These are phyloP conservation scores for Eurytoma adleriae DNA, from an alignment of 2,888 invertebrate genomes.

Conservation along the genomic window DNA sequence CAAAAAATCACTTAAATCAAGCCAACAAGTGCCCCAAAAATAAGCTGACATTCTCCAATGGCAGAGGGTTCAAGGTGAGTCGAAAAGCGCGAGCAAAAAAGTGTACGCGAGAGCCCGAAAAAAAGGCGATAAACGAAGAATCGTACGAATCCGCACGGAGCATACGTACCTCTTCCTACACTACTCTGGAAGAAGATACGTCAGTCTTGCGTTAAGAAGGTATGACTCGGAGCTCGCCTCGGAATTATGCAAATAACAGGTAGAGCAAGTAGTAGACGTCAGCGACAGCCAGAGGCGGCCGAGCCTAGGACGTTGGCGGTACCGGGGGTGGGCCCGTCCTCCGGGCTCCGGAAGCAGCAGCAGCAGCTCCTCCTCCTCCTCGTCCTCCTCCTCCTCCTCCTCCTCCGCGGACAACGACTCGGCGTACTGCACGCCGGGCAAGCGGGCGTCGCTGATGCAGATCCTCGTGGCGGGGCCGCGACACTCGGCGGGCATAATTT, in stretches of 20 bases:
- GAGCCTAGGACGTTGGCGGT: no score
- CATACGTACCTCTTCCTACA: slow-evolving; percentile 39
- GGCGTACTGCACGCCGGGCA: not conserved
- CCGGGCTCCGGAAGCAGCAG: slow-evolving; percentile 1
- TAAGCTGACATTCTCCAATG: slow-evolving; percentile 28
- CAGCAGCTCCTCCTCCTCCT: slow-evolving; percentile 20
- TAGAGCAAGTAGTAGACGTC: slow-evolving; percentile 19
- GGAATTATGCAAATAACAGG: slow-evolving; percentile 49
- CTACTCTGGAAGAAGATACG: slow-evolving; percentile 41
- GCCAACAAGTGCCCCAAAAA: slow-evolving; percentile 25
- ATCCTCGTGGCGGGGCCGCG: not conserved
- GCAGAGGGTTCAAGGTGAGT: slow-evolving; percentile 40
- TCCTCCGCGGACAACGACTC: not conserved
- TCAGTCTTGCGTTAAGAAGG: slow-evolving; percentile 47
- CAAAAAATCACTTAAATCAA: not conserved
- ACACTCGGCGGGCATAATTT: slow-evolving; percentile 9
- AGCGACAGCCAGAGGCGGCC: not conserved
- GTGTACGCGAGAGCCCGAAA: not conserved
- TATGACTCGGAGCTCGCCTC: not conserved
- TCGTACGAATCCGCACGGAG: not conserved
- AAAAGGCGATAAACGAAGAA: not conserved
- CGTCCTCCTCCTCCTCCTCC: not conserved
- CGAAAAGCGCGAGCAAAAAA: not conserved
- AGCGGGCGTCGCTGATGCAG: no score
- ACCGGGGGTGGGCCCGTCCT: not conserved